Evolutionary conservation across 2,888 invertebrate genomes (phyloP).

Genomic region (Nymphalis polychloros): DNA sequence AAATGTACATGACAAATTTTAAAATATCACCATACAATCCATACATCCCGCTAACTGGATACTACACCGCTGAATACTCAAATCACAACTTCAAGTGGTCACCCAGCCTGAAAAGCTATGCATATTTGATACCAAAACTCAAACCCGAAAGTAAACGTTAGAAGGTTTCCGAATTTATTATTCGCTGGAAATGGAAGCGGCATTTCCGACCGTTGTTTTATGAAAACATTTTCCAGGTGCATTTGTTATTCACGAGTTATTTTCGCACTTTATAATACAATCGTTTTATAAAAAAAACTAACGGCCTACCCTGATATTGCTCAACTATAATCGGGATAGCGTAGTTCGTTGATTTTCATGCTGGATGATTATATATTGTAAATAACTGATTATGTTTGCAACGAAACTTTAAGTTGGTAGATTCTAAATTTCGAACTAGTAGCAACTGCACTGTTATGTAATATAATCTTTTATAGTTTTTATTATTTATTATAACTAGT

Average conservation of each 20-base stretch:
- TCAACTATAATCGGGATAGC: too few relatives aligned
- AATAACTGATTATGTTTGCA: too few relatives aligned
- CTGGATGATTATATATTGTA: too few relatives aligned
- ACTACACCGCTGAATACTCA: not conserved
- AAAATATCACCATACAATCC: not conserved
- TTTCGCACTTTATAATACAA: constrained; percentile 8
- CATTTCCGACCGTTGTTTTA: constrained; percentile 18
- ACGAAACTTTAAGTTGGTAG: too few relatives aligned
- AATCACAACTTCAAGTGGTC: constrained; percentile 9
- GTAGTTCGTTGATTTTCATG: too few relatives aligned
- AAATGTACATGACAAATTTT: too few relatives aligned
- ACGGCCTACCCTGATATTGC: not conserved
- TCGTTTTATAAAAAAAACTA: constrained; percentile 1
- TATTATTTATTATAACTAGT: too few relatives aligned
- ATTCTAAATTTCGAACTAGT: too few relatives aligned
- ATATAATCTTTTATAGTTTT: too few relatives aligned
- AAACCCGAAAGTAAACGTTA: constrained; percentile 27
- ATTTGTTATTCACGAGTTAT: constrained; percentile 27
- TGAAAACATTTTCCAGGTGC: constrained; percentile 26
- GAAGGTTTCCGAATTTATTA: constrained; percentile 33
- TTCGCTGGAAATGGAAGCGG: constrained; percentile 20
- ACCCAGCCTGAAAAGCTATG: constrained; percentile 11
- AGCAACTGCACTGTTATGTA: too few relatives aligned
- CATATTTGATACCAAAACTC: constrained; percentile 28
- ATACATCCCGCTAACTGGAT: not conserved